phyloP scores from a whole-genome alignment of 1,140 invertebrate species.

The Daktulosphaira vitifoliae region DNA sequence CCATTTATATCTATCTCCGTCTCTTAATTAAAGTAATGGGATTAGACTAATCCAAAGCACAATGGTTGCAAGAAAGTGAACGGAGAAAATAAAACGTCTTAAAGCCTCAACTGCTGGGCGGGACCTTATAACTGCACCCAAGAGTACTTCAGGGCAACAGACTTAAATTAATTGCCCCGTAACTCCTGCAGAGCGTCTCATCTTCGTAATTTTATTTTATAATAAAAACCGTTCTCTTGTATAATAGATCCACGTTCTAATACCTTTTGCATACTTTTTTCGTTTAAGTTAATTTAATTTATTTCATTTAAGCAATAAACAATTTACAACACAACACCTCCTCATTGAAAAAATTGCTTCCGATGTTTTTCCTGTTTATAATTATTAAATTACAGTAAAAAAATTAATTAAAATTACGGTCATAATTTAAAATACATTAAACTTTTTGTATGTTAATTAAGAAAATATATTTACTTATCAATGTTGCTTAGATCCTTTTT shows the following conservation, averaged over 20 bases:
- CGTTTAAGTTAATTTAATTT: constrained; percentile 1
- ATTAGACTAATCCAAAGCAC: constrained; percentile 30
- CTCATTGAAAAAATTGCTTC: too few species aligned
- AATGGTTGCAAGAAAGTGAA: background rate
- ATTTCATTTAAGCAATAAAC: background rate
- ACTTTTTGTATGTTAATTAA: background rate
- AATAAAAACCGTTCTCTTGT: constrained; percentile 30
- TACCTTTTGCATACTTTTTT: constrained; percentile 3
- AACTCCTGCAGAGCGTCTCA: constrained; percentile 31
- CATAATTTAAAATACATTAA: background rate
- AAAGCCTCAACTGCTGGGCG: constrained; percentile 21
- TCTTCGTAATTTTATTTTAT: constrained; percentile 33
- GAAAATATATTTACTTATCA: too few species aligned
- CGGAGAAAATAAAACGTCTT: constrained; percentile 16
- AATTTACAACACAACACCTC: background rate
- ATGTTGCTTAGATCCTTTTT: too few species aligned
- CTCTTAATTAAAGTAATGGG: constrained; percentile 33
- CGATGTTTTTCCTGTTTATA: too few species aligned
- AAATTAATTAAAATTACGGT: too few species aligned
- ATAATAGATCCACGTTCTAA: constrained; percentile 10
- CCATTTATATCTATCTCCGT: background rate
- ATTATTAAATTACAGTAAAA: too few species aligned
- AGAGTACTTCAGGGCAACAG: constrained; percentile 27
- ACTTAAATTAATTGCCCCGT: constrained; percentile 33
- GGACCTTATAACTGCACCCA: constrained; percentile 21